phyloP scores from a whole-genome alignment of 2,888 invertebrate species.

The Acholoe squamosa region DNA sequence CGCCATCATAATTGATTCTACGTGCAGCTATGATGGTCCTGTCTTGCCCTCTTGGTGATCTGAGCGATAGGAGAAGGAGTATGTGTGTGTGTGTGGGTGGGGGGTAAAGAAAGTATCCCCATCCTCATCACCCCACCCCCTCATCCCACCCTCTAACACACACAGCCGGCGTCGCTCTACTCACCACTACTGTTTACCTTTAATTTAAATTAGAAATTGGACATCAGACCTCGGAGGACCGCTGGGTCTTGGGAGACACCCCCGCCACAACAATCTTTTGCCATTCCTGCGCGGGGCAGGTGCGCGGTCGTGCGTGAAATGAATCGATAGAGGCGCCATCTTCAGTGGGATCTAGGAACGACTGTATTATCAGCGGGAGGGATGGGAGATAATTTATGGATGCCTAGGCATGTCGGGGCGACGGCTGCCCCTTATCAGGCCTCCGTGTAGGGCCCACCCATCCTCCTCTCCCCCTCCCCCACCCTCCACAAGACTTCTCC shows the following conservation, averaged over 20 bases:
- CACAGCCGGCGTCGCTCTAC: neutral
- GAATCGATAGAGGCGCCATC: conserved; percentile 55
- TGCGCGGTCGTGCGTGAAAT: conserved; percentile 58
- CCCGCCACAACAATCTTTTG: conserved; percentile 45
- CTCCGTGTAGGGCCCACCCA: conserved; percentile 30
- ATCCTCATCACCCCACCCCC: neutral
- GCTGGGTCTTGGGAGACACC: conserved; percentile 58
- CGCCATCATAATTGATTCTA: conserved; percentile 48
- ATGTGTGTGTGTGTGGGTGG: neutral
- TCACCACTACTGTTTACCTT: conserved; percentile 52
- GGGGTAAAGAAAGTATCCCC: neutral
- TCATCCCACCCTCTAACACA: neutral
- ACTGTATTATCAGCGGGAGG: conserved; percentile 48
- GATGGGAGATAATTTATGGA: conserved; percentile 56
- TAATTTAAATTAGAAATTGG: conserved; percentile 61
- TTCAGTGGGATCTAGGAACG: conserved; percentile 53
- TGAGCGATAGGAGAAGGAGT: neutral
- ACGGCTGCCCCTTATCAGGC: conserved; percentile 22
- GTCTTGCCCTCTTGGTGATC: neutral
- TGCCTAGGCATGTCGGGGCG: conserved; percentile 51
- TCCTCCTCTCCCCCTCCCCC: neutral
- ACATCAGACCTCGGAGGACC: conserved; percentile 35
- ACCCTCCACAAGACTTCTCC: neutral
- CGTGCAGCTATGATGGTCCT: neutral
- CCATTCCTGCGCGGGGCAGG: conserved; percentile 60